Evolutionary conservation across 1,140 invertebrate species (phyloP), one percentile per base, ranked within the genome.

Genomic region (Orchestia grillus): DNA sequence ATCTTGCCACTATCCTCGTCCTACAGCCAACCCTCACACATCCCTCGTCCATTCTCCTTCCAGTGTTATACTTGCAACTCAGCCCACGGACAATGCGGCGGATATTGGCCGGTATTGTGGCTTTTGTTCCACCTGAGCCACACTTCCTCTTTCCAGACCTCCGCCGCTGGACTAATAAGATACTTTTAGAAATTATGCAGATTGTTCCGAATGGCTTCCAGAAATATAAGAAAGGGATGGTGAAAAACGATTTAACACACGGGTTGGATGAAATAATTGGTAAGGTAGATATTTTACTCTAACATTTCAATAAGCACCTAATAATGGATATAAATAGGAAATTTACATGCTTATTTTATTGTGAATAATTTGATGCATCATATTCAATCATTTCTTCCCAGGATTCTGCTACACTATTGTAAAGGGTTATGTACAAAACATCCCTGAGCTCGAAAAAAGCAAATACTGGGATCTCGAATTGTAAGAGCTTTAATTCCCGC

Each of bases 101-200:
- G 88, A 91, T 91, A 91, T 91, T 91, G 88, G 19, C 88, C 88
- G 23, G 88, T 42, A 91, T 91, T 91, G 88, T 23, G 88, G 44
- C 88, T 44, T 42, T 91, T 91, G 88, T 91, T 91, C 41, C 41
- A 42, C 44, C 44, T 44, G 19, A 91, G 44, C 88, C 88, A 91
- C 42, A 43, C 88, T 91, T 91, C 88, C 88, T 91, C 88, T 91
- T 91, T 42, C 36, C 44, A 44, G 41, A 8, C 88, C 88, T 43
- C 88, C 28, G 28, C 41, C 88, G 42, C 23, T 91, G 6, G 15
- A 16, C 41, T 41, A 91, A 91, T 91, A 91, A 91, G 88, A 42
- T 43, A 91, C 28, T 77, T 28, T 3, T 77, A 77, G 28, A 77
- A 23, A 77, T 77, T 77, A 36, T 77, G 36, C 3, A 23, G 11